phyloP scores from a whole-genome alignment of 2,888 invertebrate species.

The Bhutanitis thaidina region DNA sequence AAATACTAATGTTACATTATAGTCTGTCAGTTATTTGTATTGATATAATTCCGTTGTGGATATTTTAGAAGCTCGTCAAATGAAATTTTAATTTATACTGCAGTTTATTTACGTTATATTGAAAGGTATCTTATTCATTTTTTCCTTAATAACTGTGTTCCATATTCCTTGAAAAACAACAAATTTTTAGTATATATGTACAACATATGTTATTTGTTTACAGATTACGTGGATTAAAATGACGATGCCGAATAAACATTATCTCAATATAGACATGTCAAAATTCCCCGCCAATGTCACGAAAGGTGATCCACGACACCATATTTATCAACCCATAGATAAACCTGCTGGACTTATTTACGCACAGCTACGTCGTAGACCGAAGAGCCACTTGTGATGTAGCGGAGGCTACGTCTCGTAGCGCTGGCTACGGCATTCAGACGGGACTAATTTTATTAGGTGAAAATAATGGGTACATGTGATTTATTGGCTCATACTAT shows the following conservation, averaged over 20 bases:
- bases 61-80: too few species aligned
- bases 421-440: not conserved
- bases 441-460: not conserved
- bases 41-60: too few species aligned
- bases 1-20: too few species aligned
- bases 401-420: constrained; percentile 4
- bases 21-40: too few species aligned
- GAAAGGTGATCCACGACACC: constrained; percentile 81
- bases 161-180: too few species aligned
- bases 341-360: constrained; percentile 89
- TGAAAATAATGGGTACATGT: too few species aligned
- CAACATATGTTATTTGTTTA: constrained; percentile 26
- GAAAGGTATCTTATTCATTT: too few species aligned
- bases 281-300: constrained; percentile 84
- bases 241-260: constrained; percentile 91
- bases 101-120: too few species aligned
- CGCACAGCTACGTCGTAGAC: constrained; percentile 84
- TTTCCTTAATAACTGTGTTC: too few species aligned
- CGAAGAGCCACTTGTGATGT: constrained; percentile 73
- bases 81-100: too few species aligned
- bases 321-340: constrained; percentile 88
- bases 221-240: constrained; percentile 86
- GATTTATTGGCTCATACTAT: too few species aligned
- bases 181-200: too few species aligned
- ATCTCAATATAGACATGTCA: constrained; percentile 86